Base-by-base conservation (phyloP, 2,113 vertebrate genomes). In the Pomatostomus ruficeps region DNA sequence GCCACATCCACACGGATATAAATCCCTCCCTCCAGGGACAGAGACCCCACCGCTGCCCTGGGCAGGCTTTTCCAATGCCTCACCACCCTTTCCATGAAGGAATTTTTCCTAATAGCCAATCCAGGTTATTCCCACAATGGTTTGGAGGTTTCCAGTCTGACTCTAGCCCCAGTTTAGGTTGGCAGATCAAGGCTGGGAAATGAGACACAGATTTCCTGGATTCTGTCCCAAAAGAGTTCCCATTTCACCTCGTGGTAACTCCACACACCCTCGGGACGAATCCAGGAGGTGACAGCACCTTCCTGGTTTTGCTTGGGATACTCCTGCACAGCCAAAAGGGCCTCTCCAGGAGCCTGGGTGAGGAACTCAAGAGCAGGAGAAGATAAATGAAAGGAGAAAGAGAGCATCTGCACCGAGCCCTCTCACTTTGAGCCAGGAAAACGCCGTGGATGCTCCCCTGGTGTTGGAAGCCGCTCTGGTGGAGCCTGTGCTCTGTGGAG, bases 401-500 rank as follows among this genome's bases (percentile, higher is more conserved):
- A 55, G 78, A 87, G 72, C 0, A 29, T 28, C 23, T 68, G 57
- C 14, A 13, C 2, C 0, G 2, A 91, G 10, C 12, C 24, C 19
- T 35, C 68, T 49, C 17, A 28, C 29, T 40, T 42, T 35, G 26
- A 59, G 28, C 14, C 29, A 87, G 31, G 58, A 85, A 51, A 63
- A 68, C 7, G 14, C 26, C 7, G 0, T 7, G 23, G 73, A 28
- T 12, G 8, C 17, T 20, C 10, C 40, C 57, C 46, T 14, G 11
- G 52, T 14, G 22, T 12, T 63, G 38, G 52, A 36, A 83, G 45
- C 19, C 68, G 79, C 3, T 8, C 35, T 35, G 26, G 20, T 24
- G 11, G 8, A 6, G 20, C 15, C 33, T 10, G 29, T 0, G 3
- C 52, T 2, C 0, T 17, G 4, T 0, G 6, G 36, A 80, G 67